phyloP scores from a whole-genome alignment of 1,140 invertebrate species.

The Drosophila eugracilis region DNA sequence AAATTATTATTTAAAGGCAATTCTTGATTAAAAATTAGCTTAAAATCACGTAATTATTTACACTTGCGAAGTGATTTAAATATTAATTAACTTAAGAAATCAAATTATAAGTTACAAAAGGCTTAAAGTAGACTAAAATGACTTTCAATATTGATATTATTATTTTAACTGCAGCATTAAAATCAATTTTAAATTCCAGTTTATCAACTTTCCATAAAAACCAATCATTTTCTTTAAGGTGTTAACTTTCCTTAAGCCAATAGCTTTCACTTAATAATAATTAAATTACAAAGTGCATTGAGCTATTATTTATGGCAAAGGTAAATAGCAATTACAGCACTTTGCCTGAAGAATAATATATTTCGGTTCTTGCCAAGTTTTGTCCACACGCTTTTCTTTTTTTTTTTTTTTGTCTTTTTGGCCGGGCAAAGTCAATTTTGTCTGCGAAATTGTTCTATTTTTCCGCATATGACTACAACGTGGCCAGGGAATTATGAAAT shows the following conservation, averaged over 20 bases:
- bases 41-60: no score
- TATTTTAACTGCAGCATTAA: no score
- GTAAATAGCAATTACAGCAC: constrained; percentile 37
- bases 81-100: not conserved
- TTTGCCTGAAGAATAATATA: constrained; percentile 6
- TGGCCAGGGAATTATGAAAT: constrained; percentile 50
- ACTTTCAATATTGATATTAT: no score
- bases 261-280: not conserved
- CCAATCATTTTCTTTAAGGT: no score
- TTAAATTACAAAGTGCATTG: constrained; percentile 7
- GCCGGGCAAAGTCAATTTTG: constrained; percentile 8
- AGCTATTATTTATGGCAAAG: constrained; percentile 21
- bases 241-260: no score
- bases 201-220: not conserved
- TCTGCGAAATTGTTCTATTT: constrained; percentile 33
- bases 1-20: no score
- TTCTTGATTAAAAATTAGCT: no score
- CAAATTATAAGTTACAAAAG: not conserved
- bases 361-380: constrained; percentile 31
- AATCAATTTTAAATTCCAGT: no score
- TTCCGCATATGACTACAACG: constrained; percentile 35
- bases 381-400: constrained; percentile 2
- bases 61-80: not conserved
- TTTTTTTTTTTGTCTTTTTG: not conserved
- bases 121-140: no score